Evolutionary conservation across 2,113 vertebrate genomes (phyloP).

Genomic region (Chrysemys picta): DNA sequence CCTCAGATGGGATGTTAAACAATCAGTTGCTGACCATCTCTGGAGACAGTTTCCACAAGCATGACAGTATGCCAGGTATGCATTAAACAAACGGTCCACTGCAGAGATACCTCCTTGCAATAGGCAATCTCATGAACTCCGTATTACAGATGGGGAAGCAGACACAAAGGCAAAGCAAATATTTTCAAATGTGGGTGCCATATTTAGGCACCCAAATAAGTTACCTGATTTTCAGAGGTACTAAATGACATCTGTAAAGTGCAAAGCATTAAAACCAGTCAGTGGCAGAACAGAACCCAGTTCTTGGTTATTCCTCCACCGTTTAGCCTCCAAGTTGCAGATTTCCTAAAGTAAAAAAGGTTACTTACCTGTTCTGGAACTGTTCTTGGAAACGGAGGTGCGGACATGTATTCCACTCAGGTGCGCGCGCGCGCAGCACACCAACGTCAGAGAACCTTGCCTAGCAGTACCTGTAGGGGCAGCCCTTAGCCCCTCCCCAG

Average conservation of each 20-base stretch:
- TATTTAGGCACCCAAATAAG: background rate
- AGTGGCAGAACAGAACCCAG: background rate
- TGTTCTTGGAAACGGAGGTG: background rate
- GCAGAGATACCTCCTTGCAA: background rate
- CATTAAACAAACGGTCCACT: background rate
- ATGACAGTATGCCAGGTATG: background rate
- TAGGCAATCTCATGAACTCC: background rate
- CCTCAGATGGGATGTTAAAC: background rate
- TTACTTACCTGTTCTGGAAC: background rate
- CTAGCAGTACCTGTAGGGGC: background rate
- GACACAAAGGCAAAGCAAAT: background rate
- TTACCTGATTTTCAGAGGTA: background rate
- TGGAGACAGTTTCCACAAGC: background rate
- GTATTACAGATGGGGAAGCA: background rate
- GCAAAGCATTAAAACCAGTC: background rate
- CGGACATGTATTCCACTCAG: background rate
- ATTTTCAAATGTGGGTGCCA: background rate
- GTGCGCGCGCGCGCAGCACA: background rate
- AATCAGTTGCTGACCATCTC: background rate
- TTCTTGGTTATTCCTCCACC: background rate
- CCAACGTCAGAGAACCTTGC: background rate
- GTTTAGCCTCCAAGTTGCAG: background rate
- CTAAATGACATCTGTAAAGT: background rate
- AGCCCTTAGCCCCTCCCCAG: background rate
- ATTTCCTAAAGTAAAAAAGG: background rate